Conservation (phyloP, 1,140 invertebrate species). For the Thaumetopoea pityocampa region DNA sequence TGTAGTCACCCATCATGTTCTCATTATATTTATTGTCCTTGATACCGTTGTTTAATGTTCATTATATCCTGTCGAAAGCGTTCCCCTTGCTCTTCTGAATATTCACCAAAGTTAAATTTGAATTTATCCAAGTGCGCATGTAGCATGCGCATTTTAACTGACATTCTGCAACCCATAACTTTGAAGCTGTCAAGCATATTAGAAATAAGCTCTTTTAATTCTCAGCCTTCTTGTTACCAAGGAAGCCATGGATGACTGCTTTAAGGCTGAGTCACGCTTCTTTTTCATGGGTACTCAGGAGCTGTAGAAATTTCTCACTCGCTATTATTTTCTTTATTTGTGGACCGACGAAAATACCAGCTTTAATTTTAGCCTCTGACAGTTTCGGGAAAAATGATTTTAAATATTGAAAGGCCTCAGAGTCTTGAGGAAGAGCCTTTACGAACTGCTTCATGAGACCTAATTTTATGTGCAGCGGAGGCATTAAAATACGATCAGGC, state of each 20-base stretch:
- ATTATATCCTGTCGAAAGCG: constrained; percentile 55
- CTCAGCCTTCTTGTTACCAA: constrained; percentile 10
- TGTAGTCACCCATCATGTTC: constrained; percentile 43
- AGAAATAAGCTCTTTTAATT: constrained; percentile 11
- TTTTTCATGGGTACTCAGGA: too few species aligned
- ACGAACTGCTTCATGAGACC: too few species aligned
- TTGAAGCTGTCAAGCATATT: constrained; percentile 19
- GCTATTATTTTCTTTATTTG: too few species aligned
- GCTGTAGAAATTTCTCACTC: too few species aligned
- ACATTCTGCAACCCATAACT: constrained; percentile 52
- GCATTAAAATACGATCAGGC: too few species aligned
- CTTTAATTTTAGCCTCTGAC: too few species aligned
- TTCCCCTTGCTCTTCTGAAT: constrained; percentile 37
- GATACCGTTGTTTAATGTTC: constrained; percentile 31
- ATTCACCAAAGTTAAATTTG: constrained; percentile 43
- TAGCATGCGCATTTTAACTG: constrained; percentile 51
- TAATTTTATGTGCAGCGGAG: too few species aligned
- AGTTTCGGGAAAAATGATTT: too few species aligned
- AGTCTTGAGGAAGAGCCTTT: too few species aligned
- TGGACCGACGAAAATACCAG: too few species aligned
- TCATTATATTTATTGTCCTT: constrained; percentile 38
- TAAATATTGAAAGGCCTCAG: too few species aligned
- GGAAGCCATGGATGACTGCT: constrained; percentile 4
- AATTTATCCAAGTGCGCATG: constrained; percentile 52
- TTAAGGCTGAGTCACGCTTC: too few species aligned